Base-by-base conservation (phyloP, 2,888 invertebrate genomes). In the Caenorhabditis auriculariae region DNA sequence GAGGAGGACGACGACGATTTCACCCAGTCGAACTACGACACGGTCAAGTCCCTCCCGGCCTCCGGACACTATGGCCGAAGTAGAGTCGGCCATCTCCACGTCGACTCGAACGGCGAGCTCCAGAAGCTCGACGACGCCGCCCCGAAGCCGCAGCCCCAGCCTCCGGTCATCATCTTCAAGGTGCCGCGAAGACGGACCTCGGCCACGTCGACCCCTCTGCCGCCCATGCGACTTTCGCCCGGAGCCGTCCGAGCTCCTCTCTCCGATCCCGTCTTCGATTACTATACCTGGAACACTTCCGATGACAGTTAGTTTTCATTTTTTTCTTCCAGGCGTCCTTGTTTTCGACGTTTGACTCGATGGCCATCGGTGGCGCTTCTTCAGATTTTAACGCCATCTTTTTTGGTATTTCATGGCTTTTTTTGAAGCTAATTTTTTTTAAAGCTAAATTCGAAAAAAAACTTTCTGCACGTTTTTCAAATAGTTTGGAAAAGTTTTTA, bases 331-430 rank as follows among this genome's bases (percentile, higher is more conserved):
- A 74, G 74, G 57, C 67, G 23, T 64, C 72, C 23, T 58, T 74
- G 44, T 69, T 71, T 54, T 64, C 69, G 35, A 64, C 69, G 46
- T 72, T 74, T 58, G 72, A 71, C 27, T 60, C 66, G 50, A 68
- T 66, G 70, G 57, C 72, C 24, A 57, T 72, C 48, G 70, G 71
- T 26, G 62, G 54, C 3, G 60, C 68, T 4, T 73, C 69, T 48
- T 55, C 67, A 7, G 78, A 79, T 55, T 73, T 76, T 47, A 76
- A 74, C 56, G 77, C 75, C 35, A 74, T 79, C 42, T 66, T 78
- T 48, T 75, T 77, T 63, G 79, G 79, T 78, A 60, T 21, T 38
- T 2, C 41, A 41, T n/a, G n/a, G n/a, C n/a, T n/a, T n/a, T n/a
- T n/a, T n/a, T n/a, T n/a, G n/a, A n/a, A n/a, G n/a, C n/a, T n/a